A percentile compares a stretch with the other conserved stretches of the same genome.
Conservation (phyloP, 1,140 invertebrate species). For the Camponotus floridanus region DNA sequence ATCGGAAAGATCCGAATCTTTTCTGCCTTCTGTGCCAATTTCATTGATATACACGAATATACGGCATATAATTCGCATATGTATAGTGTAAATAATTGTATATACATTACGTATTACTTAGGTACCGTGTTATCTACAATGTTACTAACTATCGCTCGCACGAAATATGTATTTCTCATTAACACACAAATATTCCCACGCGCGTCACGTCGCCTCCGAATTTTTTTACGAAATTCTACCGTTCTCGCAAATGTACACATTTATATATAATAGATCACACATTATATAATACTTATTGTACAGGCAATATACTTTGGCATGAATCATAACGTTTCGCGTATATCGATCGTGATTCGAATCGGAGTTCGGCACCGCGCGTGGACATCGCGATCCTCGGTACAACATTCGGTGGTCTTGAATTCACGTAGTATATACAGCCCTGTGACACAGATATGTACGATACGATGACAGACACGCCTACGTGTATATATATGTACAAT, state of each 20-base stretch:
- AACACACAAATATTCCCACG: conserved; percentile 43
- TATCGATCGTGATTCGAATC: not conserved
- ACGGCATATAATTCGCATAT: conserved; percentile 21
- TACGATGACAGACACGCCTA: conserved; percentile 71
- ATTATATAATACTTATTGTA: conserved; percentile 39
- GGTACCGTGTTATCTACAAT: conserved; percentile 65
- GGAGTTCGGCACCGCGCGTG: not conserved
- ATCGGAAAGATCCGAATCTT: not conserved
- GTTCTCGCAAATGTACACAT: conserved; percentile 10
- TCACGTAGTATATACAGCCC: conserved; percentile 76
- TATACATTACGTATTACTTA: conserved; percentile 66
- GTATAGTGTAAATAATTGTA: conserved; percentile 34
- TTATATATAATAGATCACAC: not conserved
- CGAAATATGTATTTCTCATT: conserved; percentile 1
- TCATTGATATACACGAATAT: not conserved
- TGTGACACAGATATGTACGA: conserved; percentile 81
- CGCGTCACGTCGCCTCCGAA: conserved; percentile 8
- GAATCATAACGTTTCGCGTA: conserved; percentile 40
- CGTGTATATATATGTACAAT: conserved; percentile 61
- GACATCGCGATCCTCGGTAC: conserved; percentile 61
- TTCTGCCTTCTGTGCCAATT: not conserved
- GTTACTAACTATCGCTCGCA: conserved; percentile 41
- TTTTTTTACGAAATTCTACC: conserved; percentile 5
- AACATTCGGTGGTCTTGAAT: conserved; percentile 29
- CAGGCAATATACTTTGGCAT: conserved; percentile 63